These are phyloP conservation scores for Petromus typicus DNA, from an alignment of 2,113 vertebrate species.

Conservation along the genomic window DNA sequence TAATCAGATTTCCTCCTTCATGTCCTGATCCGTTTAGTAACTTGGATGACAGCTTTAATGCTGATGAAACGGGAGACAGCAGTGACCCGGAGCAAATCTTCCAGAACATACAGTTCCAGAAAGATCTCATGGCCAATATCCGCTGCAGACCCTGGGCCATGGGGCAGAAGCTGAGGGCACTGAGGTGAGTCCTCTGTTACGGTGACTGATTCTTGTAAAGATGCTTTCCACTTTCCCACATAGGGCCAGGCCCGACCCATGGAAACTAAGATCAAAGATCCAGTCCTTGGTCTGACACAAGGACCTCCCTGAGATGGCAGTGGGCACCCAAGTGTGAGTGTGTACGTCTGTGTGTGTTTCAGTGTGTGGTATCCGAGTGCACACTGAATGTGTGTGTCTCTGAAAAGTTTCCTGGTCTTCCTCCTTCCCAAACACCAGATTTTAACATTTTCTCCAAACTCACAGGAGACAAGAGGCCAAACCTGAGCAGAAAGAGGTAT, in stretches of 20 bases:
- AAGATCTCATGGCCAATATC: constrained; percentile 96
- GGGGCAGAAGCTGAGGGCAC: constrained; percentile 94
- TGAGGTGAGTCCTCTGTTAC: constrained; percentile 88
- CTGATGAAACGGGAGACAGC: constrained; percentile 91
- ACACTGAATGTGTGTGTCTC: neutral
- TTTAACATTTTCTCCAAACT: neutral
- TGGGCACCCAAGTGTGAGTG: neutral
- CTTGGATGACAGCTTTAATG: constrained; percentile 91
- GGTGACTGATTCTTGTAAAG: accelerated
- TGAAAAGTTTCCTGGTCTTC: neutral
- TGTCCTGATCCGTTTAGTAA: constrained; percentile 85
- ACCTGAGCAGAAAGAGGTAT: neutral
- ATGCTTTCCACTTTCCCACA: accelerated
- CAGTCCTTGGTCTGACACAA: neutral
- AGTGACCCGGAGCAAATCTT: constrained; percentile 97
- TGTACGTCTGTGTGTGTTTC: neutral
- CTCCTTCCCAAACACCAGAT: neutral
- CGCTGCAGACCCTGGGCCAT: constrained; percentile 96
- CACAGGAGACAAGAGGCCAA: neutral
- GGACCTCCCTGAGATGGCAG: neutral
- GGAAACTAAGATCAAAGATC: accelerated
- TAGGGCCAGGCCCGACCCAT: neutral
- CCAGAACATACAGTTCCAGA: constrained; percentile 98
- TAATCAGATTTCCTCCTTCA: constrained; percentile 27
- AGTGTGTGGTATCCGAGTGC: neutral